Base-by-base conservation (phyloP, 2,797 vertebrate genomes). In the Staurois parvus region DNA sequence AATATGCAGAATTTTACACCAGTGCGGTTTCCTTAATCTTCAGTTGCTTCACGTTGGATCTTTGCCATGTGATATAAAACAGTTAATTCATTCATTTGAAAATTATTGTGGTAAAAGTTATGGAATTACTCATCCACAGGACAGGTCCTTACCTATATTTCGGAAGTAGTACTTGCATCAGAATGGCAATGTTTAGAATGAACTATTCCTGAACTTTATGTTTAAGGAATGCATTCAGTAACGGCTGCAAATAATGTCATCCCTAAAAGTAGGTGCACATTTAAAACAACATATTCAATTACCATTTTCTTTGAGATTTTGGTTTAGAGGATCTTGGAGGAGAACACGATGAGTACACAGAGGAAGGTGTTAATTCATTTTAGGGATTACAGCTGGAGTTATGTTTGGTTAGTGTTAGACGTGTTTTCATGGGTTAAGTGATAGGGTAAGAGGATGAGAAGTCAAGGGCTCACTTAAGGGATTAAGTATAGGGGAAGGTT, bases 91-190 rank as follows among this genome's bases (percentile, higher is more conserved):
- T 68, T 79, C 76, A 78, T 52, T 66, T 64, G n/a, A 66, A 79
- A 79, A 37, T 26, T 6, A 32, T 68, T 68, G 64, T 68, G 69
- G 79, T 73, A 81, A 34, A 26, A 72, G 34, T 56, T 70, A 80
- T 70, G 28, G 45, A 52, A 40, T 81, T 72, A 59, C 48, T 79
- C 66, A 81, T 37, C 45, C 29, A 59, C 48, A 34, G 68, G 42
- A 56, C 34, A 59, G 79, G 79, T 11, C 19, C 68, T 52, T 72
- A 30, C 79, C 67, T 81, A 81, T 81, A 56, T 81, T 72, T 72
- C 52, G 79, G 79, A 81, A 70, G 68, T 59, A n/a, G 21, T 32
- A 81, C 45, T 34, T 37, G 79, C 66, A 13, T n/a, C 24, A 30
- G 28, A 66, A 19, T 69, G 17, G 66, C 37, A 67, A n/a, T 26